Conservation (phyloP, 2,888 invertebrate species). For the Chloromyia formosa region DNA sequence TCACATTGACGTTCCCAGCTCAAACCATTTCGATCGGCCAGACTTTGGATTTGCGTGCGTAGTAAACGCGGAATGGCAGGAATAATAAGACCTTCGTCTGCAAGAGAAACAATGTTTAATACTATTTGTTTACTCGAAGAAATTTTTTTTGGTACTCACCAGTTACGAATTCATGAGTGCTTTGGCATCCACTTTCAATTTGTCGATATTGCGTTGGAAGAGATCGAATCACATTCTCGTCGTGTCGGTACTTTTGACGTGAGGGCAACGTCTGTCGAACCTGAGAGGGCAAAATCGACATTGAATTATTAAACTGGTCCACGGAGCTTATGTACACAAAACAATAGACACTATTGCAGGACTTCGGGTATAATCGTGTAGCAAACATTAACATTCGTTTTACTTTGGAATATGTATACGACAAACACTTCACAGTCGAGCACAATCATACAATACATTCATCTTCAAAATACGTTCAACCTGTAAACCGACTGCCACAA, state of each 20-base stretch:
- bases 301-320: too few species aligned
- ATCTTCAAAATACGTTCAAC: too few species aligned
- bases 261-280: constrained; percentile 54
- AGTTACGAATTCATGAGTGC: constrained; percentile 61
- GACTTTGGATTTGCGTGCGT: constrained; percentile 73
- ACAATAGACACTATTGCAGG: neutral
- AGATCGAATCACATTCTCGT: constrained; percentile 83
- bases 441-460: too few species aligned
- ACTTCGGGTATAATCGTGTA: too few species aligned
- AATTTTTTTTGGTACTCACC: constrained; percentile 48
- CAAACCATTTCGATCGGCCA: constrained; percentile 75
- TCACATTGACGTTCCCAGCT: constrained; percentile 74
- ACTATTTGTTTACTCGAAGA: neutral
- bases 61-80: constrained; percentile 76
- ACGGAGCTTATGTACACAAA: neutral
- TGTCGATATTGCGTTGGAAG: constrained; percentile 73
- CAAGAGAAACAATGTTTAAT: constrained; percentile 36
- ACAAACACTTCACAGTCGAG: too few species aligned
- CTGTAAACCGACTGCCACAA: too few species aligned
- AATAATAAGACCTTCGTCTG: constrained; percentile 82
- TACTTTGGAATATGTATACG: too few species aligned
- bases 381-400: too few species aligned
- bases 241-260: constrained; percentile 72
- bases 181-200: constrained; percentile 68
- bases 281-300: too few species aligned